Evolutionary conservation across 2,797 vertebrate genomes (phyloP).

Genomic region (Poecilia picta): DNA sequence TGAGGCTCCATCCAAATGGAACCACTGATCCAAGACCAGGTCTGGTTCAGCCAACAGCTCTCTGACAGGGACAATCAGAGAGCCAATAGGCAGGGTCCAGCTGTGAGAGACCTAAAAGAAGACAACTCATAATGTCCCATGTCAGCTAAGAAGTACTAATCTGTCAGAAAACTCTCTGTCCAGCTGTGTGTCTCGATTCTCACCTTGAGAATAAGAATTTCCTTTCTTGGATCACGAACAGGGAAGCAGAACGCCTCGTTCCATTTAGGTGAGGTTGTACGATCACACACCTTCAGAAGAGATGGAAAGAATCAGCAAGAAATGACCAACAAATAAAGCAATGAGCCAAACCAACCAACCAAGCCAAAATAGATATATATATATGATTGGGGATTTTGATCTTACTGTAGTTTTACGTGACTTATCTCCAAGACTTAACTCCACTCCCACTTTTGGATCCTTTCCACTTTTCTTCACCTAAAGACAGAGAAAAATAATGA

Average conservation of each 20-base stretch:
- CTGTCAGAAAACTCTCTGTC: background rate
- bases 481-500: background rate
- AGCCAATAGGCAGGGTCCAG: slow-evolving; percentile 83
- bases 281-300: slow-evolving; percentile 81
- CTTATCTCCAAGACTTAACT: slow-evolving; percentile 76
- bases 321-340: background rate
- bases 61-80: slow-evolving; percentile 83
- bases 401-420: slow-evolving; percentile 88
- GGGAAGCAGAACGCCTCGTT: slow-evolving; percentile 88
- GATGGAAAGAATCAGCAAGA: background rate
- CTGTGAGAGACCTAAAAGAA: slow-evolving; percentile 77
- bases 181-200: background rate
- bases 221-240: slow-evolving; percentile 83
- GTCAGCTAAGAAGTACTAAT: background rate
- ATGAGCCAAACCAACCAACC: background rate
- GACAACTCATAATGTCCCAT: background rate
- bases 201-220: slow-evolving; percentile 88
- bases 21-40: slow-evolving; percentile 88
- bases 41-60: slow-evolving; percentile 84
- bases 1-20: slow-evolving; percentile 81
- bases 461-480: slow-evolving; percentile 91
- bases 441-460: slow-evolving; percentile 84
- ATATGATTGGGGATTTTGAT: background rate
- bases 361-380: slow-evolving; percentile 3
- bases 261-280: slow-evolving; percentile 86